phyloP scores from a whole-genome alignment of 2,888 invertebrate genomes.

The Trissoscelio sp. region DNA sequence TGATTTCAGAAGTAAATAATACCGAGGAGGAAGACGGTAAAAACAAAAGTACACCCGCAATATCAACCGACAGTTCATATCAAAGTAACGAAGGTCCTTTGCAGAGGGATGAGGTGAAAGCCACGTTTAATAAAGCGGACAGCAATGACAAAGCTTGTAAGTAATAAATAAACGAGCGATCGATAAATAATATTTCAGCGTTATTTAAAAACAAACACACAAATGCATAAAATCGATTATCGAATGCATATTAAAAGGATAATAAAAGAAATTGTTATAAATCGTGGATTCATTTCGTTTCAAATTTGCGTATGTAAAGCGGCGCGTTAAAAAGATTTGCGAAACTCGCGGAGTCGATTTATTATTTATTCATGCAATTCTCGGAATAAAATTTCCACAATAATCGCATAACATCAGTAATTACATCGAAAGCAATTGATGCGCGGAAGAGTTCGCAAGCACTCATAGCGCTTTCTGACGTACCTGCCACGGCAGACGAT shows the following conservation, averaged over 20 bases:
- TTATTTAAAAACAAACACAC: background rate
- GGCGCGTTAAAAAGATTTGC: constrained; percentile 14
- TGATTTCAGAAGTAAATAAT: constrained; percentile 85
- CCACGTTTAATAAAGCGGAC: constrained; percentile 85
- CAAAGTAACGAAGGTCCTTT: constrained; percentile 87
- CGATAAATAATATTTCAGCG: constrained; percentile 28
- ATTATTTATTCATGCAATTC: constrained; percentile 63
- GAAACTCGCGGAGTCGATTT: constrained; percentile 34
- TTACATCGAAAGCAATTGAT: constrained; percentile 67
- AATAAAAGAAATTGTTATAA: background rate
- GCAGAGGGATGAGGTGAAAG: constrained; percentile 88
- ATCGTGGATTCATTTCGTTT: background rate
- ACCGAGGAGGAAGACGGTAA: constrained; percentile 86
- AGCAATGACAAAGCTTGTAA: constrained; percentile 82
- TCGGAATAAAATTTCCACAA: constrained; percentile 68
- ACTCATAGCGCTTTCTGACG: constrained; percentile 56
- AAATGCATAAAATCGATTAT: background rate
- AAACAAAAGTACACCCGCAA: constrained; percentile 80
- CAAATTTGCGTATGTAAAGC: constrained; percentile 51
- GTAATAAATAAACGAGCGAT: constrained; percentile 70
- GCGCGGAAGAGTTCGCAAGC: constrained; percentile 61
- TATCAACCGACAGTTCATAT: constrained; percentile 84
- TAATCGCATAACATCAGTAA: constrained; percentile 66
- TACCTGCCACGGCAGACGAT: constrained; percentile 61
- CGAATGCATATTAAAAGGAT: background rate